Conservation (phyloP, 2,797 vertebrate species). For the Hoplostethus atlanticus region DNA sequence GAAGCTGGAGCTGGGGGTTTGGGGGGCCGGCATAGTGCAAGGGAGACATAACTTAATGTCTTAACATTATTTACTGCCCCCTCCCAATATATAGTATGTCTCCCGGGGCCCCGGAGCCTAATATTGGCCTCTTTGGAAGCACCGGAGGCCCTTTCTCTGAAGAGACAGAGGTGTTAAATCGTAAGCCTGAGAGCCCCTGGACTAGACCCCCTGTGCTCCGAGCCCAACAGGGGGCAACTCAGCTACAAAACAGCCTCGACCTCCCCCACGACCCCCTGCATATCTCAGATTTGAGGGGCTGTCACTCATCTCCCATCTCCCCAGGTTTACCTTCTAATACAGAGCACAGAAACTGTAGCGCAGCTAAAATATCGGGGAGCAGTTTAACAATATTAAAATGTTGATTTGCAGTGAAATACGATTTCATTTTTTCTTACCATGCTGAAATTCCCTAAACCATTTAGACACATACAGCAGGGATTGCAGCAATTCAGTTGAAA, state of each 20-base stretch:
- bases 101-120: constrained; percentile 39
- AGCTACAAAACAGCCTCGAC: too few species aligned
- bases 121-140: constrained; percentile 49
- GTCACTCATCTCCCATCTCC: constrained; percentile 37
- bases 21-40: constrained; percentile 51
- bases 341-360: constrained; percentile 16
- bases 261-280: background rate
- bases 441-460: constrained; percentile 36
- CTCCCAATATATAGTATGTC: constrained; percentile 56
- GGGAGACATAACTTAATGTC: constrained; percentile 70
- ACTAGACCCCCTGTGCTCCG: constrained; percentile 16
- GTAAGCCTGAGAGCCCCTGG: constrained; percentile 37
- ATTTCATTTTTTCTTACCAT: constrained; percentile 10
- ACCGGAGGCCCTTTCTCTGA: constrained; percentile 49
- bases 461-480: constrained; percentile 44
- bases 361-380: constrained; percentile 15
- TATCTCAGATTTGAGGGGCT: constrained; percentile 34
- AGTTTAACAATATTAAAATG: constrained; percentile 55
- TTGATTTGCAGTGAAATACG: constrained; percentile 49
- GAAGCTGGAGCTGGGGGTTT: constrained; percentile 48
- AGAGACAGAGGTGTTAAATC: constrained; percentile 45
- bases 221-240: constrained; percentile 1
- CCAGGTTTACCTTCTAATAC: constrained; percentile 31
- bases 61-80: constrained; percentile 77
- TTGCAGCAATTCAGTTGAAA: constrained; percentile 32